Percentiles rank a stretch among this genome's conserved stretches.
These are phyloP conservation scores for Epiperipatus broadwayi DNA, from an alignment of 2,888 invertebrate genomes.

Conservation along the genomic window DNA sequence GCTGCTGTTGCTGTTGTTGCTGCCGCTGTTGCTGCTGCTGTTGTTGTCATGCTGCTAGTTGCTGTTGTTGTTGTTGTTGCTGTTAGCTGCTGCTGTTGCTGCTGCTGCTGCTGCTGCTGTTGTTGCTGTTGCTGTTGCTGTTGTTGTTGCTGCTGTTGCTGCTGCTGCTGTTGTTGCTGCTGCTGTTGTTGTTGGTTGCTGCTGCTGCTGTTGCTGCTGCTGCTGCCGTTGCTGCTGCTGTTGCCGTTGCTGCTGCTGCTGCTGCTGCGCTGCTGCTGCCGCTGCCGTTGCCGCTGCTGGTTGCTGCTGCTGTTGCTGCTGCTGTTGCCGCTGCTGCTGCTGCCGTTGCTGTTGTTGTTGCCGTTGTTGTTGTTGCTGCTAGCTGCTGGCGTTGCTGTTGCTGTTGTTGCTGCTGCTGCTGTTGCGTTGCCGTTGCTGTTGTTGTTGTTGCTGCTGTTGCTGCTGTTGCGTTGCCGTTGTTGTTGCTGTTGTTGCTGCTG, in stretches of 20 bases:
- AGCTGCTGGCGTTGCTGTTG: too few species aligned
- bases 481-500: too few species aligned
- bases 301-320: neutral
- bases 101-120: slow-evolving; percentile 1
- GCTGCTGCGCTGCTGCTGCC: too few species aligned
- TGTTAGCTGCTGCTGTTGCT: too few species aligned
- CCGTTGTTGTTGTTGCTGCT: neutral
- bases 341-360: neutral
- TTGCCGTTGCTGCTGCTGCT: too few species aligned
- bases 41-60: neutral
- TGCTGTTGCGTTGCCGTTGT: too few species aligned
- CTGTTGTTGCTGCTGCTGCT: too few species aligned
- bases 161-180: slow-evolving; percentile 3
- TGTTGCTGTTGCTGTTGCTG: slow-evolving; percentile 3
- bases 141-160: slow-evolving; percentile 3
- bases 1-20: slow-evolving; percentile 3
- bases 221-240: neutral
- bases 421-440: too few species aligned
- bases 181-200: too few species aligned
- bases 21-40: slow-evolving; percentile 3
- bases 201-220: too few species aligned
- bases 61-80: neutral
- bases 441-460: too few species aligned
- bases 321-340: neutral
- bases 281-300: too few species aligned